Evolutionary conservation across 2,113 vertebrate species (phyloP), one percentile per base, ranked within the genome.

Genomic region (Cairina moschata): DNA sequence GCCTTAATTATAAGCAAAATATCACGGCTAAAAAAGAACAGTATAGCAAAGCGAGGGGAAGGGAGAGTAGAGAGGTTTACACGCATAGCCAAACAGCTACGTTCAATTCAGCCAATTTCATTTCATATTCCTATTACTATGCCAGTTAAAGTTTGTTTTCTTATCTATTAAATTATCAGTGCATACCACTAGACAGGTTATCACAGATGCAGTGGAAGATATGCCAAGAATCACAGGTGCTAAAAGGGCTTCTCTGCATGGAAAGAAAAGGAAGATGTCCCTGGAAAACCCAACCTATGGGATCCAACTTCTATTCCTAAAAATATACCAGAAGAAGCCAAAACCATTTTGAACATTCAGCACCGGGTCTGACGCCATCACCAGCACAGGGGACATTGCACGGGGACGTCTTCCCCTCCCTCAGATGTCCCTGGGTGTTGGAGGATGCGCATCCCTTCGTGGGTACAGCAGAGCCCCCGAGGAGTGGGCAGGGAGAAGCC

Each of bases 391-490:
- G 21, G 26, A n/a, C 11, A 9, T 1, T 31, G 34, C 13, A 86
- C 60, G 36, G 9, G 21, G 26, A n/a, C 11, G 17, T n/a, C 8
- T 28, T 46, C 25, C 22, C 29, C 11, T 80, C 36, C 25, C 3
- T 1, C 21, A 32, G 22, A 34, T 32, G 38, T 17, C 28, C 29
- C 54, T 32, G 20, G 32, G n/a, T 81, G 17, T 18, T 62, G n/a
- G 12, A 75, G 48, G 12, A n/a, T 13, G 17, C 0, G 2, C 13
- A 31, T 21, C 9, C 13, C 18, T 59, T n/a, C 15, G 25, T 0
- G 69, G 56, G 29, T 21, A 54, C 50, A 66, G 62, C 28, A 66
- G n/a, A 69, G 25, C 71, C 2, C 28, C n/a, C 23, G 10, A 17
- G 36, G 54, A 48, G 17, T 1, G 4, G 17, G 29, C n/a, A 50